These are phyloP conservation scores for Urocolius indicus DNA, from an alignment of 2,113 vertebrate species.

Conservation along the genomic window DNA sequence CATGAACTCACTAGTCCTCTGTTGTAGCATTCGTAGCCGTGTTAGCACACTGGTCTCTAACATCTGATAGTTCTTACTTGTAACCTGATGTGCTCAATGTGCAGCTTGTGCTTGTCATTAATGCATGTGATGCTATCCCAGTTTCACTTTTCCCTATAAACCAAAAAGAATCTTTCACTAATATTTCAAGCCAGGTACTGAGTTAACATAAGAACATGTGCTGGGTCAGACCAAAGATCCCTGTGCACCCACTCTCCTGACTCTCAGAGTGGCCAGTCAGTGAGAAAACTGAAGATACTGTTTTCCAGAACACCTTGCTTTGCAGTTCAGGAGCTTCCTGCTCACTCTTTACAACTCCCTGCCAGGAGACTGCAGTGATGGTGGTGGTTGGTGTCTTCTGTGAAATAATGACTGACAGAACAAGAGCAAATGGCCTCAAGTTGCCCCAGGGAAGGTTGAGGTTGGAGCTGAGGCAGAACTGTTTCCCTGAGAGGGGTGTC, in stretches of 20 bases:
- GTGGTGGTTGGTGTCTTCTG: too few relatives aligned
- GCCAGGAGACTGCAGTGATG: too few relatives aligned
- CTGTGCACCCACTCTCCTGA: neutral
- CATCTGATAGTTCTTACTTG: neutral
- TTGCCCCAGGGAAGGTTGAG: too few relatives aligned
- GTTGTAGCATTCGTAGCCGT: neutral
- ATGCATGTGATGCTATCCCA: neutral
- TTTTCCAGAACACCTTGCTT: neutral
- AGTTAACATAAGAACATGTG: neutral
- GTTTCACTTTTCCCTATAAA: neutral
- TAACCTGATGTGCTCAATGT: neutral
- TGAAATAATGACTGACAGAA: too few relatives aligned
- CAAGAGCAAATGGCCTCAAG: too few relatives aligned
- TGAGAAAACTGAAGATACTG: neutral
- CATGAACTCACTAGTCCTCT: fast-evolving
- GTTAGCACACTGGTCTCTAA: neutral
- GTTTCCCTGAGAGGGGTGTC: too few relatives aligned
- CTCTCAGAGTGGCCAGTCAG: neutral
- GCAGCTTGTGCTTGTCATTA: neutral
- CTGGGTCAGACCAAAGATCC: neutral
- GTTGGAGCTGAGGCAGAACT: too few relatives aligned
- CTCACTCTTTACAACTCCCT: too few relatives aligned
- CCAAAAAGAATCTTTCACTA: neutral
- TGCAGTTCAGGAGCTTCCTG: neutral
- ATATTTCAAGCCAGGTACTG: neutral